phyloP scores from a whole-genome alignment of 2,113 vertebrate genomes.

The Trogon surrucura region DNA sequence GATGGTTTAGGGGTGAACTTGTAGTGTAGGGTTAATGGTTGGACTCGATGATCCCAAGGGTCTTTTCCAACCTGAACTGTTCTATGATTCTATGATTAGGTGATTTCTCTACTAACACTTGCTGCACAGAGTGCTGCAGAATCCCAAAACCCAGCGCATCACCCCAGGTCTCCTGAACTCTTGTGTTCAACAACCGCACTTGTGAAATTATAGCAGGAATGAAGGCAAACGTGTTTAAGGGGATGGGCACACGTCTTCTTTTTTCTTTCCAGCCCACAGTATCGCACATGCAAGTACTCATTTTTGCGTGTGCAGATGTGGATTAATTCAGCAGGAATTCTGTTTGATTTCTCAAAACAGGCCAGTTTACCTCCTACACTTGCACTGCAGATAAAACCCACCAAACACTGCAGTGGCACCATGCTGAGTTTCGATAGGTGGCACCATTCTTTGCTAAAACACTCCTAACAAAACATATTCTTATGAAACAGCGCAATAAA shows the following conservation, averaged over 20 bases:
- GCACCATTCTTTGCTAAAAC: not conserved
- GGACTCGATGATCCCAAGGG: too few species aligned
- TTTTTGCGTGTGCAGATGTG: not conserved
- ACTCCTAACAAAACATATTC: rapidly evolving
- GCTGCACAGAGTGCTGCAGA: not conserved
- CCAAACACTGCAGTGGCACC: not conserved
- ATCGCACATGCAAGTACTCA: not conserved
- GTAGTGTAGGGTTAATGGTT: too few species aligned
- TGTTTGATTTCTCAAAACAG: not conserved
- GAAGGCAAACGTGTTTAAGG: not conserved
- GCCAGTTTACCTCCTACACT: rapidly evolving
- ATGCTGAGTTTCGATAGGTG: rapidly evolving
- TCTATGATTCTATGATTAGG: too few species aligned
- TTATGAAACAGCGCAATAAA: not conserved
- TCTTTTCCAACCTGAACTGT: too few species aligned
- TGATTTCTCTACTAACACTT: not conserved
- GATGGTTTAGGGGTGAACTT: too few species aligned
- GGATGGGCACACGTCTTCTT: not conserved
- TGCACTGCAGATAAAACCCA: not conserved
- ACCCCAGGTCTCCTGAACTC: not conserved
- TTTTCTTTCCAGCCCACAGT: not conserved
- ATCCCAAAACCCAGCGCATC: not conserved
- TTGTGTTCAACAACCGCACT: not conserved
- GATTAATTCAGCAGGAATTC: not conserved
- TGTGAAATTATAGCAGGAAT: not conserved